A percentile compares a stretch with the other conserved stretches of the same genome.
These are phyloP conservation scores for Periophthalmus modestus DNA, from an alignment of 2,113 vertebrate genomes.

Conservation along the genomic window DNA sequence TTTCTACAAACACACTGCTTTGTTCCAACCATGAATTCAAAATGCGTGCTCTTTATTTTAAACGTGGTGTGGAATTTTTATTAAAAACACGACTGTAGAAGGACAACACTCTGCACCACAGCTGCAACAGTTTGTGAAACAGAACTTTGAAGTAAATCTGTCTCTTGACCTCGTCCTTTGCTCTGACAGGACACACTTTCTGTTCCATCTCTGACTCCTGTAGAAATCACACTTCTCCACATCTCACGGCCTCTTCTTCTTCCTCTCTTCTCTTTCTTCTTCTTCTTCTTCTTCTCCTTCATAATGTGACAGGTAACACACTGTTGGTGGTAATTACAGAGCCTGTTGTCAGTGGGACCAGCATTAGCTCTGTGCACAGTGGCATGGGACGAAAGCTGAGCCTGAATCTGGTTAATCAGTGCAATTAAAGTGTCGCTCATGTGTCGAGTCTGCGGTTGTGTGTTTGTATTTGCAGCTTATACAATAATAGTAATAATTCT, in stretches of 20 bases:
- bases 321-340: conserved; percentile 49
- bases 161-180: too few relatives aligned
- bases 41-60: too few relatives aligned
- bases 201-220: background rate
- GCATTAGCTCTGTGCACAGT: conserved; percentile 43
- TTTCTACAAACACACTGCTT: too few relatives aligned
- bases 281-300: conserved; percentile 26
- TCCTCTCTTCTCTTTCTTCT: conserved; percentile 30
- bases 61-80: too few relatives aligned
- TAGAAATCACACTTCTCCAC: conserved; percentile 8
- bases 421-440: conserved; percentile 57
- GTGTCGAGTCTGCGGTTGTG: conserved; percentile 17
- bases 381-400: conserved; percentile 34
- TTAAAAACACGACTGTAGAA: too few relatives aligned
- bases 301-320: conserved; percentile 41
- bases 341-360: conserved; percentile 39
- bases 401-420: conserved; percentile 32
- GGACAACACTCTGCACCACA: too few relatives aligned
- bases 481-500: conserved; percentile 43
- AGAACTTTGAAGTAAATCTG: too few relatives aligned
- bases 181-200: too few relatives aligned
- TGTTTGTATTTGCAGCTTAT: conserved; percentile 33
- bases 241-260: conserved; percentile 25
- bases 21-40: too few relatives aligned
- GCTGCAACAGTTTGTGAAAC: too few relatives aligned